Conservation (phyloP, 2,113 vertebrate species). For the Paradoxurus hermaphroditus region DNA sequence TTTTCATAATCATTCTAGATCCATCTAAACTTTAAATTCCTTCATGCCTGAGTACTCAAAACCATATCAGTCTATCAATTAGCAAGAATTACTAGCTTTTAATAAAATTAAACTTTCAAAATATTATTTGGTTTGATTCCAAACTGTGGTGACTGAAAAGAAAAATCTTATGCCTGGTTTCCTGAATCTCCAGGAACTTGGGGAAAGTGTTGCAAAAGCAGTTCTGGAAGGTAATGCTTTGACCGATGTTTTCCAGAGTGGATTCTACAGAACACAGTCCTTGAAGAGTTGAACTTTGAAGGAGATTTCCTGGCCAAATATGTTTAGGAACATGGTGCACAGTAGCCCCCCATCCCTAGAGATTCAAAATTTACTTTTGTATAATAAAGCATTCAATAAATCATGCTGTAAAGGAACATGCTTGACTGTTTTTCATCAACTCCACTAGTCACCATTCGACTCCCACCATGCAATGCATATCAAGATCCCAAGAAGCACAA, state of each 20-base stretch:
- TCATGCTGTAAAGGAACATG: neutral
- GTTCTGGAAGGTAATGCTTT: neutral
- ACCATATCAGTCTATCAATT: neutral
- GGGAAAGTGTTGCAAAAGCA: neutral
- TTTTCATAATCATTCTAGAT: neutral
- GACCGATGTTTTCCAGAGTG: neutral
- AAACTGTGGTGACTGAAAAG: neutral
- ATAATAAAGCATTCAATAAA: neutral
- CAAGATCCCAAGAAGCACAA: neutral
- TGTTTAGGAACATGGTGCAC: neutral
- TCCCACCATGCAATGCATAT: neutral
- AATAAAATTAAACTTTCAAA: slow-evolving; percentile 22
- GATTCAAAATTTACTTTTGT: slow-evolving; percentile 10
- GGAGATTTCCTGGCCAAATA: neutral
- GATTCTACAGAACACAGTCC: neutral
- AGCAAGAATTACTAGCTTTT: neutral
- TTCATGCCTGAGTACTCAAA: neutral
- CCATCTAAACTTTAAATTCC: neutral
- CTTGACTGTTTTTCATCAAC: neutral
- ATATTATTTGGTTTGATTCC: neutral
- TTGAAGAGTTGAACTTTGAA: neutral
- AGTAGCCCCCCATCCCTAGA: neutral
- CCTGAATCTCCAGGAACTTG: neutral
- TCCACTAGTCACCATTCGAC: neutral
- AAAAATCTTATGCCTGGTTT: neutral